A percentile compares a stretch with the other conserved stretches of the same genome.
These are phyloP conservation scores for Channa striata DNA, from an alignment of 2,797 vertebrate species.

Conservation along the genomic window DNA sequence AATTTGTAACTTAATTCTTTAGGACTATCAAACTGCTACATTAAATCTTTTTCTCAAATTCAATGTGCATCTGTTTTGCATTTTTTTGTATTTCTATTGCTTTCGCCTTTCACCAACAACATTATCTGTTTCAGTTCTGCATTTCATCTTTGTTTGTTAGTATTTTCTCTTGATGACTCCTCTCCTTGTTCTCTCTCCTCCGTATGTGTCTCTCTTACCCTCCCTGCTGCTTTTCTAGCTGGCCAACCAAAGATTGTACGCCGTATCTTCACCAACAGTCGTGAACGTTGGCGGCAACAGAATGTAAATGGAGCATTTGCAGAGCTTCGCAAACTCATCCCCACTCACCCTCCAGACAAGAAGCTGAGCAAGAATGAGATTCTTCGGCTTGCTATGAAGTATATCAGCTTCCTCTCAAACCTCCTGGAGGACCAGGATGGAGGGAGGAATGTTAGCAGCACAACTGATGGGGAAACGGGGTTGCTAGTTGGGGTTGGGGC, in stretches of 20 bases:
- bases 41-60: slow-evolving; percentile 18
- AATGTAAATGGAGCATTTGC: slow-evolving; percentile 83
- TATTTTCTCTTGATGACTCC: not conserved
- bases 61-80: slow-evolving; percentile 9
- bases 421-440: slow-evolving; percentile 82
- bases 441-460: slow-evolving; percentile 72
- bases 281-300: slow-evolving; percentile 84
- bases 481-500: slow-evolving; percentile 90
- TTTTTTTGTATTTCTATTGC: slow-evolving; percentile 16
- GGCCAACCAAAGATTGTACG: slow-evolving; percentile 92
- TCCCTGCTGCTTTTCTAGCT: slow-evolving; percentile 56
- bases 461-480: slow-evolving; percentile 75
- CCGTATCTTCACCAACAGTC: slow-evolving; percentile 94
- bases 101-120: slow-evolving; percentile 4
- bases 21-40: slow-evolving; percentile 1
- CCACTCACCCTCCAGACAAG: slow-evolving; percentile 83
- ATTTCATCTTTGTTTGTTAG: slow-evolving; percentile 10
- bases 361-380: slow-evolving; percentile 85
- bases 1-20: slow-evolving; percentile 22
- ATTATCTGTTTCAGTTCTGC: slow-evolving; percentile 36
- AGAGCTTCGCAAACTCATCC: slow-evolving; percentile 83
- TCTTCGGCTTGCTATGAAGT: slow-evolving; percentile 83
- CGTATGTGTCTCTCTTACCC: slow-evolving; percentile 14
- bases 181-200: slow-evolving; percentile 8
- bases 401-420: slow-evolving; percentile 83